These are phyloP conservation scores for Peromyscus polionotus DNA, from an alignment of 2,113 vertebrate genomes.

Conservation along the genomic window DNA sequence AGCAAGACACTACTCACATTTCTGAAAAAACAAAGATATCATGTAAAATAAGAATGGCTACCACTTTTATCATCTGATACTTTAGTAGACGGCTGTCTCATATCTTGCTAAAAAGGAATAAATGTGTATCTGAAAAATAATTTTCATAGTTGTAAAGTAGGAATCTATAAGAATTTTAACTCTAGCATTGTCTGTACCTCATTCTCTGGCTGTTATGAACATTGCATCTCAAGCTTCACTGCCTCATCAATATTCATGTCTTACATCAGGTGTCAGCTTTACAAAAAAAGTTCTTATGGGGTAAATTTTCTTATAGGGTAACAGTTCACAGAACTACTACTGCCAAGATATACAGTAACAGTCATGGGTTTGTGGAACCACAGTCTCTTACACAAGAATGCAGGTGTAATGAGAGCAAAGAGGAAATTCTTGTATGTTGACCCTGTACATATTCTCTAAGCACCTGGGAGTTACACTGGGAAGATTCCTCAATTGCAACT, in stretches of 20 bases:
- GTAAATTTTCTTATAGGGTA: neutral
- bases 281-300: neutral
- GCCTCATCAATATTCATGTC: neutral
- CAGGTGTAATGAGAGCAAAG: neutral
- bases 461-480: neutral
- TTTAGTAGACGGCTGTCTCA: neutral
- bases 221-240: neutral
- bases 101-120: neutral
- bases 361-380: neutral
- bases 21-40: neutral
- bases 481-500: conserved; percentile 12
- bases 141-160: neutral
- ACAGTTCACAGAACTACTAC: neutral
- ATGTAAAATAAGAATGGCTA: neutral
- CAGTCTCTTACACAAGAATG: neutral
- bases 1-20: neutral
- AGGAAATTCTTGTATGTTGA: neutral
- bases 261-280: neutral
- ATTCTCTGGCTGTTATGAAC: neutral
- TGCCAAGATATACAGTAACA: neutral
- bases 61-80: neutral
- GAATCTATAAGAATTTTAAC: neutral
- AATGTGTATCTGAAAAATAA: neutral
- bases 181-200: neutral
- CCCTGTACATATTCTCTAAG: conserved; percentile 32